Evolutionary conservation across 2,888 invertebrate genomes (phyloP).

Genomic region (Aricia artaxerxes): DNA sequence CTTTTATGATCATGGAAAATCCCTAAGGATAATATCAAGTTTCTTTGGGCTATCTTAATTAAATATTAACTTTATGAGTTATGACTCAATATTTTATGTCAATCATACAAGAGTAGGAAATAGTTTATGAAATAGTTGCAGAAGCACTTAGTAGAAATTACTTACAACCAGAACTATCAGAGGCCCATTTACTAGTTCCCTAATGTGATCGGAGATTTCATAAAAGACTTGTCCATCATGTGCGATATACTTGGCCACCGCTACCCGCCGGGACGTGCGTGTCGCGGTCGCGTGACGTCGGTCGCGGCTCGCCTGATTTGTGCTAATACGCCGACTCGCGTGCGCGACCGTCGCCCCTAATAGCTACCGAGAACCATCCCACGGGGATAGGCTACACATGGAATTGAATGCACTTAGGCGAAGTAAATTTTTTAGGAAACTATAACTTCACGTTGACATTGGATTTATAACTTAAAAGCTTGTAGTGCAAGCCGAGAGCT

Average conservation of each 20-base stretch:
- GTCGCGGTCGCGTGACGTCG: constrained; percentile 59
- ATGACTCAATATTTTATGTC: too few species aligned
- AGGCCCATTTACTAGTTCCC: neutral
- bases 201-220: neutral
- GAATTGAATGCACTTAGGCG: constrained; percentile 23
- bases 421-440: neutral
- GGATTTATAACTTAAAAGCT: neutral
- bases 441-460: neutral
- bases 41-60: too few species aligned
- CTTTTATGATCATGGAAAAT: too few species aligned
- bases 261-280: constrained; percentile 47
- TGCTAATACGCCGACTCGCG: constrained; percentile 49
- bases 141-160: neutral
- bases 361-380: constrained; percentile 38
- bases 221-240: neutral
- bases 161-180: neutral
- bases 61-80: too few species aligned
- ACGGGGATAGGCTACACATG: constrained; percentile 34
- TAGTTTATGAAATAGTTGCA: neutral
- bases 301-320: constrained; percentile 53
- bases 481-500: neutral
- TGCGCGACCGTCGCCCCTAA: constrained; percentile 49
- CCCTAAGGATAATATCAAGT: too few species aligned
- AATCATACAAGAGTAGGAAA: too few species aligned
- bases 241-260: constrained; percentile 41